Evolutionary conservation across 2,797 vertebrate species (phyloP), one percentile per base, ranked within the genome.

Genomic region (Erethizon dorsatum): DNA sequence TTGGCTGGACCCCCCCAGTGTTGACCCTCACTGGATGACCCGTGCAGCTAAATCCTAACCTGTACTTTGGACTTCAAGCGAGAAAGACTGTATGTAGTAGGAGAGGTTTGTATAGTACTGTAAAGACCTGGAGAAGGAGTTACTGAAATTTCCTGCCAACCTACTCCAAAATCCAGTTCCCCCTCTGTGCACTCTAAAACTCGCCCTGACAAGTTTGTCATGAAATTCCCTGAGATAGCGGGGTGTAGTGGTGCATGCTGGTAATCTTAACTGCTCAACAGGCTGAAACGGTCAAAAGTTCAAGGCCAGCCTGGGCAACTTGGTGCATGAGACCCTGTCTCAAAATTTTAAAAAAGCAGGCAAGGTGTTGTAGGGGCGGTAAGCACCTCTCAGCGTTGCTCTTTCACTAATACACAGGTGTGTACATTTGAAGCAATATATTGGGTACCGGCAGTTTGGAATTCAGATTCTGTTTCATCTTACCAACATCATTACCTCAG

Each of bases 381-480:
- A 6, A 47, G 45, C 3, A 14, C 24, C 24, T 75, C 41, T 47
- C 28, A 47, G 2, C 15, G 41, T 6, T 14, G 12, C 14, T 77
- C 45, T n/a, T 47, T 50, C 45, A 77, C 11, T 50, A 37, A 71
- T 71, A 37, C 67, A n/a, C 12, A 45, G 24, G 41, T 75, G 41
- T 75, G 71, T 28, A 24, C 71, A 75, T 75, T 47, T 47, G 71
- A 75, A 75, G 24, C 41, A 11, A 71, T 54, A 2, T 31, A 11
- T 15, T 37, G 52, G 22, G 69, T 15, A 15, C 0, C 6, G 50
- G 57, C 24, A 56, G 18, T 59, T 78, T 77, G 28, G 78, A 83
- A 92, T 69, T 90, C 86, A 84, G 56, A 37, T 54, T 47, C 61
- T 88, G 5, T 71, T 92, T 90, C 50, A 94, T 73, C 33, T 86